Evolutionary conservation across 2,113 vertebrate species (phyloP).

Genomic region (Antechinus flavipes): DNA sequence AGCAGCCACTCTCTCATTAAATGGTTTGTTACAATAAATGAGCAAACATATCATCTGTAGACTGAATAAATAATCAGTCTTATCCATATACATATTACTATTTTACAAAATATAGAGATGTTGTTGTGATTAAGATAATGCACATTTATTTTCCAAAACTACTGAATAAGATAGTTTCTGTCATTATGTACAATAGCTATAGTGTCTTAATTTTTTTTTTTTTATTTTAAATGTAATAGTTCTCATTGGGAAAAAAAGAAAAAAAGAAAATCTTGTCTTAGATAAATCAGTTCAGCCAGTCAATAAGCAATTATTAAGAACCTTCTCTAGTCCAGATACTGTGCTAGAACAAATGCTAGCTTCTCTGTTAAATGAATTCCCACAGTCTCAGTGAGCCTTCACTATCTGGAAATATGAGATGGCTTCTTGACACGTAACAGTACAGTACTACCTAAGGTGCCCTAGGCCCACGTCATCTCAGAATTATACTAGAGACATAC

Average conservation of each 20-base stretch:
- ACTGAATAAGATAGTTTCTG: not conserved
- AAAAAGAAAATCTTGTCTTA: not conserved
- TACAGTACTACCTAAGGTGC: not conserved
- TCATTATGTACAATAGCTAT: not conserved
- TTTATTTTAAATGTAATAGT: not conserved
- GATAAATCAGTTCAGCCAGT: not conserved
- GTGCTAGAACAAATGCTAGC: not conserved
- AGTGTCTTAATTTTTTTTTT: not conserved
- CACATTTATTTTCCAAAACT: not conserved
- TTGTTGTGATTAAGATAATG: not conserved
- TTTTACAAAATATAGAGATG: not conserved
- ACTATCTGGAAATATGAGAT: not conserved
- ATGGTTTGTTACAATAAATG: not conserved
- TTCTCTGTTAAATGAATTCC: not conserved
- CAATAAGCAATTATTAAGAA: not conserved
- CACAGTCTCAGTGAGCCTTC: fast-evolving
- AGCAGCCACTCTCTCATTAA: not conserved
- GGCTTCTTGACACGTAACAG: fast-evolving
- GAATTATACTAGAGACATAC: not conserved
- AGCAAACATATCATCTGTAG: not conserved
- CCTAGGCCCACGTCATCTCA: not conserved
- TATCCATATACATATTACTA: not conserved
- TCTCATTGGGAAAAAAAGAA: not conserved
- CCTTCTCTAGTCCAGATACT: not conserved
- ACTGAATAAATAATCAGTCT: not conserved